Conservation (phyloP, 2,797 vertebrate species). For the Ctenopoma kingsleyae region DNA sequence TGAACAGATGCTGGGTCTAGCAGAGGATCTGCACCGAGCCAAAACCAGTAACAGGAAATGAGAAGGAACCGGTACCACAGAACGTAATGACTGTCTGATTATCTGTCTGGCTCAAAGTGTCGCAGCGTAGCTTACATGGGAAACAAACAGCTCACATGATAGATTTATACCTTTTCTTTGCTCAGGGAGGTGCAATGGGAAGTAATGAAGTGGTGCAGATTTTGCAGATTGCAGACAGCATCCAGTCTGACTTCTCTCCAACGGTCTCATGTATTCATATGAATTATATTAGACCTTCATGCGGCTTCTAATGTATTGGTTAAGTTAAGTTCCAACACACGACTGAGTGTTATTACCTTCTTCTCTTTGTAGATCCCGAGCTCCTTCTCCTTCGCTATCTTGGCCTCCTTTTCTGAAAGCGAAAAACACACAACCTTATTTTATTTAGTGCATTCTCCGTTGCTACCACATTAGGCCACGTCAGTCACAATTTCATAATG, state of each 20-base stretch:
- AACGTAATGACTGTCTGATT: background rate
- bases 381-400: conserved; percentile 95
- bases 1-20: conserved; percentile 58
- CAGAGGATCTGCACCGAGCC: conserved; percentile 33
- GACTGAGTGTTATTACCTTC: conserved; percentile 84
- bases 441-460: too few relatives aligned
- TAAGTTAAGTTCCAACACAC: background rate
- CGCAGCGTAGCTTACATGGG: too few relatives aligned
- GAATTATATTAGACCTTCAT: background rate
- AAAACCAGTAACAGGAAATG: conserved; percentile 37
- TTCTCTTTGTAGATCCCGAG: conserved; percentile 97
- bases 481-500: too few relatives aligned
- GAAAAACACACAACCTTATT: background rate
- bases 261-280: too few relatives aligned
- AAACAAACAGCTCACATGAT: too few relatives aligned
- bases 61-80: conserved; percentile 30
- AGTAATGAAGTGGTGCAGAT: too few relatives aligned
- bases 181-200: too few relatives aligned
- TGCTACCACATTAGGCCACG: too few relatives aligned
- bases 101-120: background rate
- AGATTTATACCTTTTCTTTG: too few relatives aligned
- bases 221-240: too few relatives aligned
- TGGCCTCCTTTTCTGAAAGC: conserved; percentile 93
- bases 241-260: too few relatives aligned
- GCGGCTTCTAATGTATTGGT: too few relatives aligned